phyloP scores from a whole-genome alignment of 2,888 invertebrate genomes.

The Ochropleura leucogaster region DNA sequence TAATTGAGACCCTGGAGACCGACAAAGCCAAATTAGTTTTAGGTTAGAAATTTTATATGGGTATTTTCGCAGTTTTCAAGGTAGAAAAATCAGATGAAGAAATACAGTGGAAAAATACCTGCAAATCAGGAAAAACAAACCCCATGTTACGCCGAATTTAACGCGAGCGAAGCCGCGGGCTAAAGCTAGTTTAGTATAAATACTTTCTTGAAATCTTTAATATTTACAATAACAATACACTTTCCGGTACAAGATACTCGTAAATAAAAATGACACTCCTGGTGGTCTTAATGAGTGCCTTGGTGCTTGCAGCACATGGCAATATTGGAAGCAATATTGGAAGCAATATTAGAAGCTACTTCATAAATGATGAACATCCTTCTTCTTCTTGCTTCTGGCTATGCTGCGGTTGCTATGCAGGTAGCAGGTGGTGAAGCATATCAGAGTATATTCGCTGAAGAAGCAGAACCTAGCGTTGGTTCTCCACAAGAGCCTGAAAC shows the following conservation, averaged over 20 bases:
- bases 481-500: not conserved
- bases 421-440: not conserved
- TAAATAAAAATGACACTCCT: conserved; percentile 20
- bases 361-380: too few relatives aligned
- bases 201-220: not conserved
- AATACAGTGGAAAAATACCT: too few relatives aligned
- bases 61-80: too few relatives aligned
- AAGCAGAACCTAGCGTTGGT: conserved; percentile 1
- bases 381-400: not conserved
- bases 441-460: not conserved
- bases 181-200: conserved; percentile 9
- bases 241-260: not conserved
- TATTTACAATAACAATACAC: not conserved
- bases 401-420: not conserved
- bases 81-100: too few relatives aligned
- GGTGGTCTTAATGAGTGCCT: conserved; percentile 4
- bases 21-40: too few relatives aligned
- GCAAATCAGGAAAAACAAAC: too few relatives aligned
- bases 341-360: too few relatives aligned
- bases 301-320: conserved; percentile 15
- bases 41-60: too few relatives aligned
- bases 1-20: too few relatives aligned
- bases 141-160: too few relatives aligned
- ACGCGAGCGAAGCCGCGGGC: too few relatives aligned
- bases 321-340: too few relatives aligned